These are phyloP conservation scores for Dasysyrphus tricinctus DNA, from an alignment of 2,888 invertebrate genomes.

Conservation along the genomic window DNA sequence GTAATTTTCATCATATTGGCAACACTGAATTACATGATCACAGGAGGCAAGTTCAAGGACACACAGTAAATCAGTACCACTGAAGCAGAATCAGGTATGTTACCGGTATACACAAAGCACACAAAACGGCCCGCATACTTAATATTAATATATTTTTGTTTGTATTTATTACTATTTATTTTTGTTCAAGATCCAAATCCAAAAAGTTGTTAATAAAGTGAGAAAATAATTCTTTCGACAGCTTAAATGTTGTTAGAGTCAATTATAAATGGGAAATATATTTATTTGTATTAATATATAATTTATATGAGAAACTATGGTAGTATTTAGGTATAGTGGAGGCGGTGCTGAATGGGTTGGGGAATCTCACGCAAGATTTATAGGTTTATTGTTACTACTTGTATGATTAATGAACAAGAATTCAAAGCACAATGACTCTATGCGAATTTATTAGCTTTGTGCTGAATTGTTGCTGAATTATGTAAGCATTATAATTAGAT, in stretches of 20 bases:
- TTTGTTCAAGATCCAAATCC: slow-evolving; percentile 21
- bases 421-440: neutral
- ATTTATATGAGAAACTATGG: slow-evolving; percentile 22
- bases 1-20: neutral
- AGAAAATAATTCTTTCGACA: slow-evolving; percentile 38
- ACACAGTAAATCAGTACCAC: slow-evolving; percentile 40
- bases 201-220: slow-evolving; percentile 37
- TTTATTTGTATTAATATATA: slow-evolving; percentile 22
- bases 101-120: slow-evolving; percentile 5
- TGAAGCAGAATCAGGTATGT: slow-evolving; percentile 27
- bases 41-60: slow-evolving; percentile 72
- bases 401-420: slow-evolving; percentile 20
- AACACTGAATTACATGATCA: neutral
- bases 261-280: slow-evolving; percentile 21
- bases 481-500: neutral
- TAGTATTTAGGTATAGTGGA: neutral
- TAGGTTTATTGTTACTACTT: slow-evolving; percentile 16
- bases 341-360: neutral
- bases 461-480: slow-evolving; percentile 1
- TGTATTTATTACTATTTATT: slow-evolving; percentile 10
- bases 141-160: neutral
- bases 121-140: slow-evolving; percentile 26
- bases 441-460: slow-evolving; percentile 1
- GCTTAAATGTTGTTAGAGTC: slow-evolving; percentile 2
- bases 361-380: slow-evolving; percentile 21